phyloP scores from a whole-genome alignment of 1,140 invertebrate genomes.

The Bacillus rossius region DNA sequence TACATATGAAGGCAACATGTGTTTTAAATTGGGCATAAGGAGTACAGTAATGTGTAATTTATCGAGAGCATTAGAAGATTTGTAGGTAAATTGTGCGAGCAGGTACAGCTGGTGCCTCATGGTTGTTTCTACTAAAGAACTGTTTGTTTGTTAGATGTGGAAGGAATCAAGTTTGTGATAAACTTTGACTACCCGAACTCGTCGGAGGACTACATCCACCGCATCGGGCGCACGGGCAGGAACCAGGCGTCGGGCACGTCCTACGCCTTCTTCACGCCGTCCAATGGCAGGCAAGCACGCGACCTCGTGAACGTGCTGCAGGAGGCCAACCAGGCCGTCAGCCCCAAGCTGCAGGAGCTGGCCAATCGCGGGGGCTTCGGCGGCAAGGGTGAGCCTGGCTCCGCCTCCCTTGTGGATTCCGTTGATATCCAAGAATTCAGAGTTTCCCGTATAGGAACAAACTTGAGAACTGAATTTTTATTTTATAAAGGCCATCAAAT shows the following conservation, averaged over 20 bases:
- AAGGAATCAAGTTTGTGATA: conserved; percentile 98
- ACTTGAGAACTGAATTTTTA: too few relatives aligned
- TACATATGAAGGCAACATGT: too few relatives aligned
- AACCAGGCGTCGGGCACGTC: conserved; percentile 91
- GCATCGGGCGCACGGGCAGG: conserved; percentile 95
- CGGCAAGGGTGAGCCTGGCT: conserved; percentile 32
- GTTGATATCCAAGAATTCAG: too few relatives aligned
- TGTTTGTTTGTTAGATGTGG: conserved; percentile 72
- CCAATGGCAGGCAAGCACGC: conserved; percentile 85
- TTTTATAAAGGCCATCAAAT: too few relatives aligned
- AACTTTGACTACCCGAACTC: conserved; percentile 99
- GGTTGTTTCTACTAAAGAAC: not conserved
- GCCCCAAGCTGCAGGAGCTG: conserved; percentile 48
- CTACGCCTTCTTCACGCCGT: conserved; percentile 96
- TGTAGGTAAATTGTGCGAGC: too few relatives aligned
- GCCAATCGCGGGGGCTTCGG: conserved; percentile 36
- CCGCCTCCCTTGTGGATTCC: too few relatives aligned
- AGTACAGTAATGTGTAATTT: too few relatives aligned
- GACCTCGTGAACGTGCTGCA: conserved; percentile 86
- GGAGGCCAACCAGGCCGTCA: conserved; percentile 88
- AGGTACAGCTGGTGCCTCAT: not conserved
- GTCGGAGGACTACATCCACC: conserved; percentile 98
- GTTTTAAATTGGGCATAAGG: too few relatives aligned
- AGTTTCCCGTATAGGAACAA: too few relatives aligned
- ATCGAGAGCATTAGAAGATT: too few relatives aligned